Percentiles rank a stretch among this genome's conserved stretches.
Evolutionary conservation across 2,797 vertebrate species (phyloP).

Genomic region (Xyrichtys novacula): DNA sequence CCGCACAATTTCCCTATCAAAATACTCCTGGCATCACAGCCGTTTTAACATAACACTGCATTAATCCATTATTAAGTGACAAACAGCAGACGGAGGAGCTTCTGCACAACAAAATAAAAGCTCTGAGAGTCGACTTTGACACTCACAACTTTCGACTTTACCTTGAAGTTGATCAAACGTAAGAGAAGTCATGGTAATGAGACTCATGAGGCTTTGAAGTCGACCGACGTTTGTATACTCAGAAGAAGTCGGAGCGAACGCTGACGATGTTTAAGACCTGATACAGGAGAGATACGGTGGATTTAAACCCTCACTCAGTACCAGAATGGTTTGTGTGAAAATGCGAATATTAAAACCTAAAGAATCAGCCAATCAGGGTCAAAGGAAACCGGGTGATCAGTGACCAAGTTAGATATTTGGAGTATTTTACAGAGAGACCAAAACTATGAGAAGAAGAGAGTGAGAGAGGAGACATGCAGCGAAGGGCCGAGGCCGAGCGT

Average conservation of each 20-base stretch:
- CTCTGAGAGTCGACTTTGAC: constrained; percentile 10
- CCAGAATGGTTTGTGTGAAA: too few species aligned
- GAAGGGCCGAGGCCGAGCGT: too few species aligned
- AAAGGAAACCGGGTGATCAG: too few species aligned
- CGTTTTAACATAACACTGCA: constrained; percentile 34
- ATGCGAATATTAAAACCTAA: too few species aligned
- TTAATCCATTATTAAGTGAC: constrained; percentile 47
- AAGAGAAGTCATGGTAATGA: constrained; percentile 13
- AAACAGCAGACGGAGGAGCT: constrained; percentile 16
- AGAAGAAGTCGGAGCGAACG: constrained; percentile 7
- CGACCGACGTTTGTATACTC: constrained; percentile 1
- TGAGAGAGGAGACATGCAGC: too few species aligned
- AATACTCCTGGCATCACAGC: constrained; percentile 22
- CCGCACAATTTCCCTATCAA: constrained; percentile 12
- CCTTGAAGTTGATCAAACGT: constrained; percentile 29
- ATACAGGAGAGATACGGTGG: not conserved
- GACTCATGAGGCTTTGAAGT: constrained; percentile 20
- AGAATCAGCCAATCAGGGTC: too few species aligned
- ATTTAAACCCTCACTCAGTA: too few species aligned
- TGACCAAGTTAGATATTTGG: too few species aligned
- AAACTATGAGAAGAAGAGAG: too few species aligned
- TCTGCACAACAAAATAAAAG: constrained; percentile 6
- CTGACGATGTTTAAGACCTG: not conserved
- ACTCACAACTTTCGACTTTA: constrained; percentile 26
- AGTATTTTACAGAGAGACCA: too few species aligned